Conservation (phyloP, 2,113 vertebrate species). For the Aspidoscelis tigris region DNA sequence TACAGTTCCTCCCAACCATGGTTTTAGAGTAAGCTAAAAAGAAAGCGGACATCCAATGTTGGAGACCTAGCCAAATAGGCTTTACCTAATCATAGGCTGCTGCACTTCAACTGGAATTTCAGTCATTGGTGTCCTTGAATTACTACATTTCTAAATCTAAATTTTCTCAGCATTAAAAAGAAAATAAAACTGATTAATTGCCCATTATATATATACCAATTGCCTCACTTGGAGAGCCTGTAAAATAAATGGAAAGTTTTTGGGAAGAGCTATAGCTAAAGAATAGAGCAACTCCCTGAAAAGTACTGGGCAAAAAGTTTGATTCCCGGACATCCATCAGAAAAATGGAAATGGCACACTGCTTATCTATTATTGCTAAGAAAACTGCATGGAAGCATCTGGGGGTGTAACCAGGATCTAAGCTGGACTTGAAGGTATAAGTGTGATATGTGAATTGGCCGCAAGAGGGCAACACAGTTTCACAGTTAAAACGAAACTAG, state of each 20-base stretch:
- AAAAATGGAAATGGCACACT: background rate
- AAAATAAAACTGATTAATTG: background rate
- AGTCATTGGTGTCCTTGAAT: background rate
- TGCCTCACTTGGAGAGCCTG: too few relatives aligned
- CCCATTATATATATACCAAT: background rate
- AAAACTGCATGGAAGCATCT: background rate
- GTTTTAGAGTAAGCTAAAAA: too few relatives aligned
- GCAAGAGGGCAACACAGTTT: slow-evolving; percentile 27
- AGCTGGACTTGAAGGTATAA: too few relatives aligned
- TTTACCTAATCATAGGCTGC: background rate
- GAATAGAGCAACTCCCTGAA: background rate
- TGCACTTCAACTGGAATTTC: background rate
- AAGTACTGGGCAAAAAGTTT: background rate
- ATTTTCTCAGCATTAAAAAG: background rate
- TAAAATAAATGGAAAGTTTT: background rate
- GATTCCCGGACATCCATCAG: too few relatives aligned
- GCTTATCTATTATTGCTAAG: background rate
- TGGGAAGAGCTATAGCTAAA: background rate
- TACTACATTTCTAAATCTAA: background rate
- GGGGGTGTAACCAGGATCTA: too few relatives aligned
- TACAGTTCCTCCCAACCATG: too few relatives aligned
- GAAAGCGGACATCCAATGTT: too few relatives aligned
- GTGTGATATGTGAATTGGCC: slow-evolving; percentile 17
- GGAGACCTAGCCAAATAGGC: background rate
- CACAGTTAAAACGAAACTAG: background rate